phyloP scores from a whole-genome alignment of 1,140 invertebrate species.

The Phocides pigmalion region DNA sequence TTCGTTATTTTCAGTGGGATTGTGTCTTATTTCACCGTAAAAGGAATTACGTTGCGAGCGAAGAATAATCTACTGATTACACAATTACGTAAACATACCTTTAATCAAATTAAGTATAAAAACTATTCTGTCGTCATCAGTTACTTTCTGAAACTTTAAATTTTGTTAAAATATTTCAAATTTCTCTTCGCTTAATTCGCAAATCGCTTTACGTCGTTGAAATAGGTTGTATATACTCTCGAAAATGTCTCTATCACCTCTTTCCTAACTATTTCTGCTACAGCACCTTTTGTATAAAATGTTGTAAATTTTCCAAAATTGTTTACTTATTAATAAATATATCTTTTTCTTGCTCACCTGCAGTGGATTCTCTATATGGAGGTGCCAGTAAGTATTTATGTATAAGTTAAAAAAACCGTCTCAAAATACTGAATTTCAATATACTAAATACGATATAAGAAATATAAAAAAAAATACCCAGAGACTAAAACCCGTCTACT shows the following conservation, averaged over 20 bases:
- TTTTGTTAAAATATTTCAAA: slow-evolving; percentile 38
- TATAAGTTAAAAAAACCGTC: too few species aligned
- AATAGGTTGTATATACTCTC: too few species aligned
- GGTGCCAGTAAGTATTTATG: slow-evolving; percentile 91
- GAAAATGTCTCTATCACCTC: background rate
- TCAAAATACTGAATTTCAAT: too few species aligned
- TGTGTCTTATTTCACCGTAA: slow-evolving; percentile 5
- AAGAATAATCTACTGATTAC: background rate
- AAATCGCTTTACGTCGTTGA: slow-evolving; percentile 44
- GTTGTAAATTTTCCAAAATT: slow-evolving; percentile 1
- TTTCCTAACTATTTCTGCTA: background rate
- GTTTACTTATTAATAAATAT: slow-evolving; percentile 60
- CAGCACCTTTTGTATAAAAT: background rate
- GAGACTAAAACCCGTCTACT: too few species aligned
- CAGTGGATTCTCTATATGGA: slow-evolving; percentile 93
- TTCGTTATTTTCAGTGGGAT: slow-evolving; percentile 50
- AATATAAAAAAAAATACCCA: too few species aligned
- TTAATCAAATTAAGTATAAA: too few species aligned
- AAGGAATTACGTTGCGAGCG: background rate
- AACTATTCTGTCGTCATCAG: too few species aligned
- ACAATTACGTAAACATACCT: too few species aligned
- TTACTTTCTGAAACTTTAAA: too few species aligned
- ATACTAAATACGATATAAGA: too few species aligned
- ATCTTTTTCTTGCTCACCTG: slow-evolving; percentile 78
- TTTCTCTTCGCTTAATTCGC: slow-evolving; percentile 51